These are phyloP conservation scores for Mnemiopsis leidyi DNA, from an alignment of 37 sponge, comb jelly and placozoan genomes.

Conservation along the genomic window DNA sequence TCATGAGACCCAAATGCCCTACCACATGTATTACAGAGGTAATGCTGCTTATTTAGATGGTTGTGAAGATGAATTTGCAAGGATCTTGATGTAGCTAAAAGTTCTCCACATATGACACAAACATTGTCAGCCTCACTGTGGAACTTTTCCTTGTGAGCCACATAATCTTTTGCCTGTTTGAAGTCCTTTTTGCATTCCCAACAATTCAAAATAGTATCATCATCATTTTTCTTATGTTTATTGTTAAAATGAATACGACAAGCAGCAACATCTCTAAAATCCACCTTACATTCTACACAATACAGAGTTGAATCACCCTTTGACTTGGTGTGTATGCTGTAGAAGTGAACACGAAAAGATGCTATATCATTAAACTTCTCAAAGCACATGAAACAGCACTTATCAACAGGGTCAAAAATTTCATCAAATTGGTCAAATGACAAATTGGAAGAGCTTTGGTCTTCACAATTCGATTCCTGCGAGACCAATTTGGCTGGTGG, in stretches of 20 bases:
- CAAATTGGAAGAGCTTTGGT: too few species aligned
- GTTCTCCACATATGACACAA: background rate
- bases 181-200: background rate
- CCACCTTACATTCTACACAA: background rate
- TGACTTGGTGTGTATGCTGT: too few species aligned
- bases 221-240: background rate
- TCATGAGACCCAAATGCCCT: background rate
- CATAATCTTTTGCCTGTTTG: background rate
- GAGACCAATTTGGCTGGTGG: too few species aligned
- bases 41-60: background rate
- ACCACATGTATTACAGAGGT: background rate
- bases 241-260: background rate
- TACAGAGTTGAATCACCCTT: too few species aligned
- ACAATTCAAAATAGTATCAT: background rate
- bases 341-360: too few species aligned
- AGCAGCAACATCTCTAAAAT: background rate
- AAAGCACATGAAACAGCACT: too few species aligned
- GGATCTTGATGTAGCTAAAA: background rate
- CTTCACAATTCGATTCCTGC: too few species aligned
- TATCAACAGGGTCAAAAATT: too few species aligned
- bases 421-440: too few species aligned
- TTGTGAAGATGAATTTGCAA: background rate
- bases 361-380: too few species aligned
- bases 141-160: background rate
- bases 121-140: background rate